Conservation (phyloP, 2,113 vertebrate genomes). For the Tyrannus savana region DNA sequence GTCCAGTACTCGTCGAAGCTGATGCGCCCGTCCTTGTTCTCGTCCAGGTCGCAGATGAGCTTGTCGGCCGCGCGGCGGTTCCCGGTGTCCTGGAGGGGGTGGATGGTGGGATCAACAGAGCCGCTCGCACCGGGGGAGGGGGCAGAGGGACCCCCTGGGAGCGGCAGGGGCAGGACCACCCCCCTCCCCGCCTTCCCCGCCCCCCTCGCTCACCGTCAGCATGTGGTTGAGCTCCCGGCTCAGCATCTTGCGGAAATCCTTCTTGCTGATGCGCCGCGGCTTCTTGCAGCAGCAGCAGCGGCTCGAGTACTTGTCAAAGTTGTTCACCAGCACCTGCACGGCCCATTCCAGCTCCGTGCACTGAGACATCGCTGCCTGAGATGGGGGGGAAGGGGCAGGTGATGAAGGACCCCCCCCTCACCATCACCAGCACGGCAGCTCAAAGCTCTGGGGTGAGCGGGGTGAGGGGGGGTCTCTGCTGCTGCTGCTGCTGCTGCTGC, state of each 20-base stretch:
- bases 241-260: conserved; percentile 79
- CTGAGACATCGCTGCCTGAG: background rate
- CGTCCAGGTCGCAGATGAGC: conserved; percentile 78
- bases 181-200: fast-evolving
- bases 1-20: conserved; percentile 83
- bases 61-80: conserved; percentile 77
- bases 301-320: conserved; percentile 78
- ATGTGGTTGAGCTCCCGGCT: conserved; percentile 79
- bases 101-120: background rate
- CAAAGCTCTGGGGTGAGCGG: fast-evolving
- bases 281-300: conserved; percentile 73
- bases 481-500: too few species aligned
- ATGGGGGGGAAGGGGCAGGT: fast-evolving
- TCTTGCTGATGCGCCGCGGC: conserved; percentile 75
- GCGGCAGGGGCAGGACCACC: fast-evolving
- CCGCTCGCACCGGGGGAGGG: fast-evolving
- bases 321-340: conserved; percentile 76
- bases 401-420: background rate
- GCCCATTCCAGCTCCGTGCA: conserved; percentile 77
- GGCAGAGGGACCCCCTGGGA: fast-evolving
- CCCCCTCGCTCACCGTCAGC: conserved; percentile 63
- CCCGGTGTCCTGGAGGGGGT: conserved; percentile 70
- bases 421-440: too few species aligned
- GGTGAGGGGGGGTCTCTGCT: background rate
- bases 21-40: conserved; percentile 78